phyloP scores from a whole-genome alignment of 2,113 vertebrate genomes.

The Pardalotus punctatus region DNA sequence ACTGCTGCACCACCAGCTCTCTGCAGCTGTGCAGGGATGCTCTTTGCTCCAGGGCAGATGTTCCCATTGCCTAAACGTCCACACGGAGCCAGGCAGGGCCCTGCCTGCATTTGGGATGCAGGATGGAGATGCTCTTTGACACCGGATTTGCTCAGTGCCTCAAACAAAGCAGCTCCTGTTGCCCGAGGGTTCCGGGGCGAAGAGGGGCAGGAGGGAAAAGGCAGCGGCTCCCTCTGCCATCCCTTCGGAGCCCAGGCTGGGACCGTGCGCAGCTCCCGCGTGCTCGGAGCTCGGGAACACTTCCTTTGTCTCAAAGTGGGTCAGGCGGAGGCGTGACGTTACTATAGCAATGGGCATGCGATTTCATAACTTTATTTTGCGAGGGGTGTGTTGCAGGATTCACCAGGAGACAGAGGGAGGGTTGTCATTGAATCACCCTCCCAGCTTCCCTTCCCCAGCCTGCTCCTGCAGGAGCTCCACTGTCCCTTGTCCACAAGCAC shows the following conservation, averaged over 20 bases:
- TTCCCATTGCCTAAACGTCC: not conserved
- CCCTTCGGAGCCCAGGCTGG: not conserved
- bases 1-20: not conserved
- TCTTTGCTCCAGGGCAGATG: not conserved
- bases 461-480: not conserved
- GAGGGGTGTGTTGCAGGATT: not conserved
- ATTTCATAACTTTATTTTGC: constrained; percentile 44
- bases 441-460: not conserved
- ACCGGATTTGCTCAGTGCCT: not conserved
- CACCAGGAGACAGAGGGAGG: not conserved
- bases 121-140: not conserved
- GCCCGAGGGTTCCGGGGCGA: not conserved
- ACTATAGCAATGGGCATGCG: constrained; percentile 32
- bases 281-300: not conserved
- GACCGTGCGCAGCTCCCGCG: not conserved
- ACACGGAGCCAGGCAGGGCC: not conserved
- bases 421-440: not conserved
- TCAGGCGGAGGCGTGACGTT: constrained; percentile 42
- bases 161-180: not conserved
- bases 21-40: not conserved
- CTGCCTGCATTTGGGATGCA: not conserved
- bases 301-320: constrained; percentile 59
- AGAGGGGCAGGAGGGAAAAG: not conserved
- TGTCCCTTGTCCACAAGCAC: not conserved
- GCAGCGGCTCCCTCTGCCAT: not conserved